Percentiles rank a stretch among this genome's conserved stretches.
Evolutionary conservation across 1,140 invertebrate species (phyloP).

Genomic region (Daktulosphaira vitifoliae): DNA sequence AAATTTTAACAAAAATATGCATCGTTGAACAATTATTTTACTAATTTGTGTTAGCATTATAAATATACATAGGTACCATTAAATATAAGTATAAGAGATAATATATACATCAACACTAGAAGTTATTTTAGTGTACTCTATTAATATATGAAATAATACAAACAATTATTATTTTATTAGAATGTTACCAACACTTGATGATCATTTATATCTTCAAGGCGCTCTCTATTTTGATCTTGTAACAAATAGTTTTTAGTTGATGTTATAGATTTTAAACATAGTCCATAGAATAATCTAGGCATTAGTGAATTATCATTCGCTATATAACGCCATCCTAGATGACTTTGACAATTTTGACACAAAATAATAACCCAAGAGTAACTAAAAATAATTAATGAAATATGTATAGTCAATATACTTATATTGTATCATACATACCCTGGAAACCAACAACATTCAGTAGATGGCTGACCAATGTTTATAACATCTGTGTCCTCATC

Average conservation of each 20-base stretch:
- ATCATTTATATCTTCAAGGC: neutral
- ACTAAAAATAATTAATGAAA: neutral
- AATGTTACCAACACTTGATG: neutral
- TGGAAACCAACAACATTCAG: constrained; percentile 14
- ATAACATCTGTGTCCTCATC: neutral
- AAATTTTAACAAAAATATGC: too few relatives aligned
- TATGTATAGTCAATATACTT: neutral
- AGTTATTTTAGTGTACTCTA: too few relatives aligned
- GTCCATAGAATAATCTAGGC: neutral
- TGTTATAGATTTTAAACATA: neutral
- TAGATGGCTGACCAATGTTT: neutral
- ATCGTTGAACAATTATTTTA: too few relatives aligned
- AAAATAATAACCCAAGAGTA: constrained; percentile 11
- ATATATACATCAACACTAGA: too few relatives aligned
- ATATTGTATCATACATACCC: constrained; percentile 3
- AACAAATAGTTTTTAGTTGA: too few relatives aligned
- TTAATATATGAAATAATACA: too few relatives aligned
- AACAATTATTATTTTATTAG: too few relatives aligned
- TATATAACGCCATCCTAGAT: constrained; percentile 10
- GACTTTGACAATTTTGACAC: neutral
- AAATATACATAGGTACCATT: too few relatives aligned
- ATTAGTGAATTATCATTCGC: neutral
- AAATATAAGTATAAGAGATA: too few relatives aligned
- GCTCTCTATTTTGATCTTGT: neutral
- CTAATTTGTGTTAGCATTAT: too few relatives aligned